phyloP scores from a whole-genome alignment of 2,797 vertebrate species.

The Molossus alvarezi region DNA sequence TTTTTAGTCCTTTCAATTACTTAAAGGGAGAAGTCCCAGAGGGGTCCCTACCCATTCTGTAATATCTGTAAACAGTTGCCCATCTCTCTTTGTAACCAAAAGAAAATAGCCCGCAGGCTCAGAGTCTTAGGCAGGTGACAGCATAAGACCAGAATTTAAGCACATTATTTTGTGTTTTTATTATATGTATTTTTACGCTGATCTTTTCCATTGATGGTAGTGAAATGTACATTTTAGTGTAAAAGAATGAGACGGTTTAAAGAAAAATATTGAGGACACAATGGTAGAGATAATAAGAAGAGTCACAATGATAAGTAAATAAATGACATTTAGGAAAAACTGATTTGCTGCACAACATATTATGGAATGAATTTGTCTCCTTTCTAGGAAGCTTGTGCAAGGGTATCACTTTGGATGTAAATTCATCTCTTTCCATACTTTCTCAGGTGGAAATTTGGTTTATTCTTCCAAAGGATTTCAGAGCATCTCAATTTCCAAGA shows the following conservation, averaged over 20 bases:
- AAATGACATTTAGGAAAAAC: not conserved
- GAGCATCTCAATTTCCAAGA: slow-evolving; percentile 58
- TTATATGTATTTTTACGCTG: slow-evolving; percentile 37
- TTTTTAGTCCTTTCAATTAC: slow-evolving; percentile 9
- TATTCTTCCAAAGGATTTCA: slow-evolving; percentile 68
- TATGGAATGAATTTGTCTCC: not conserved
- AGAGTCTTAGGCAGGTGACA: not conserved
- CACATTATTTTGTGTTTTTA: slow-evolving; percentile 32
- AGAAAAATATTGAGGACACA: slow-evolving; percentile 48
- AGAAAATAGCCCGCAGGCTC: not conserved
- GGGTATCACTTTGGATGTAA: not conserved
- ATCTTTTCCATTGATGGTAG: not conserved
- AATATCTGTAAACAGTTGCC: not conserved
- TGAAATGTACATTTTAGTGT: not conserved
- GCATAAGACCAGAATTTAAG: not conserved
- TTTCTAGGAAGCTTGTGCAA: not conserved
- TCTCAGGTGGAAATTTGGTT: slow-evolving; percentile 60
- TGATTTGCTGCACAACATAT: not conserved
- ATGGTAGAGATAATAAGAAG: not conserved
- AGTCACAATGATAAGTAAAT: not conserved
- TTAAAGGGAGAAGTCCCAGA: not conserved
- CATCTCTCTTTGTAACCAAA: not conserved
- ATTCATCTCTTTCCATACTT: slow-evolving; percentile 1
- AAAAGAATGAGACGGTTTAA: slow-evolving; percentile 32
- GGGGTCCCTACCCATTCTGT: not conserved